Percentiles rank a stretch among this genome's conserved stretches.
Conservation (phyloP, 2,888 invertebrate species). For the Andrena chrysosceles region DNA sequence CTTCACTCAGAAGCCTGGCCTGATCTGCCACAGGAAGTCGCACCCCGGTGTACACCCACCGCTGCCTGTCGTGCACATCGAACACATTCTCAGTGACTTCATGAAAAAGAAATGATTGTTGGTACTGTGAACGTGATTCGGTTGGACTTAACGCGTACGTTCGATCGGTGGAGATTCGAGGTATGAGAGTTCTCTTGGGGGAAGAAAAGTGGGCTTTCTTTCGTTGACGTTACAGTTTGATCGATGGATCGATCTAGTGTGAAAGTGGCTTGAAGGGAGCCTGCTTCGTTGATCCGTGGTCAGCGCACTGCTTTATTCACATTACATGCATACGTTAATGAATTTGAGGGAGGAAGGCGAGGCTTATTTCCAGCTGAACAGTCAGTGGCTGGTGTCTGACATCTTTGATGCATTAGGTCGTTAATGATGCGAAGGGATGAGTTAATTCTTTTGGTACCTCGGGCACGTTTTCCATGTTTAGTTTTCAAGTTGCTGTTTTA, state of each 20-base stretch:
- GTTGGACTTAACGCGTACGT: not conserved
- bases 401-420: not conserved
- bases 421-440: no score
- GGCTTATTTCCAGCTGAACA: not conserved
- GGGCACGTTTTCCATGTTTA: not conserved
- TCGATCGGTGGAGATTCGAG: not conserved
- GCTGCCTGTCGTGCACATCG: conserved; percentile 72
- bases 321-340: not conserved
- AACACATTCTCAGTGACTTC: conserved; percentile 73
- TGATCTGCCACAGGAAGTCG: conserved; percentile 76
- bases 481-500: not conserved
- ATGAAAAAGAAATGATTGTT: conserved; percentile 70
- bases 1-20: conserved; percentile 73
- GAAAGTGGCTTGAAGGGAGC: not conserved
- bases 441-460: not conserved
- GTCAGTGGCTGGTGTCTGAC: not conserved
- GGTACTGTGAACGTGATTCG: not conserved
- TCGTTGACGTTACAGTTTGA: not conserved
- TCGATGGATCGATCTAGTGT: not conserved
- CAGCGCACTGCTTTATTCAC: not conserved
- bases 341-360: not conserved
- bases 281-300: not conserved
- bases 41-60: conserved; percentile 74
- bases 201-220: not conserved
- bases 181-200: not conserved